A percentile compares a stretch with the other conserved stretches of the same genome.
Evolutionary conservation across 1,140 invertebrate genomes (phyloP).

Genomic region (Bombyx mori): ASM3026992v2 NC_085114.1:3031501-3032000

Average conservation of each 20-base stretch:
- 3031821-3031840: neutral
- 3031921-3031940: too few species aligned
- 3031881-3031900: too few species aligned
- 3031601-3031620: constrained; percentile 81
- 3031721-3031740: constrained; percentile 78
- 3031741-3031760: constrained; percentile 81
- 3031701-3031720: constrained; percentile 77
- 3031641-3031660: constrained; percentile 81
- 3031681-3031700: constrained; percentile 78
- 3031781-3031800: neutral
- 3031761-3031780: constrained; percentile 76
- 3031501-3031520: too few species aligned
- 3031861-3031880: neutral
- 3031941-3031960: too few species aligned
- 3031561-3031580: constrained; percentile 56
- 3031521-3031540: too few species aligned
- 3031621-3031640: constrained; percentile 83
- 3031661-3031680: constrained; percentile 75
- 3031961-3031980: too few species aligned
- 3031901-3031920: too few species aligned
- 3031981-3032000: too few species aligned
- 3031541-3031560: neutral
- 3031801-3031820: neutral
- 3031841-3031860: neutral
- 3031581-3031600: constrained; percentile 64